Percentiles rank a stretch among this genome's conserved stretches.
Evolutionary conservation across 2,888 invertebrate species (phyloP).

Genomic region (Noctua pronuba): DNA sequence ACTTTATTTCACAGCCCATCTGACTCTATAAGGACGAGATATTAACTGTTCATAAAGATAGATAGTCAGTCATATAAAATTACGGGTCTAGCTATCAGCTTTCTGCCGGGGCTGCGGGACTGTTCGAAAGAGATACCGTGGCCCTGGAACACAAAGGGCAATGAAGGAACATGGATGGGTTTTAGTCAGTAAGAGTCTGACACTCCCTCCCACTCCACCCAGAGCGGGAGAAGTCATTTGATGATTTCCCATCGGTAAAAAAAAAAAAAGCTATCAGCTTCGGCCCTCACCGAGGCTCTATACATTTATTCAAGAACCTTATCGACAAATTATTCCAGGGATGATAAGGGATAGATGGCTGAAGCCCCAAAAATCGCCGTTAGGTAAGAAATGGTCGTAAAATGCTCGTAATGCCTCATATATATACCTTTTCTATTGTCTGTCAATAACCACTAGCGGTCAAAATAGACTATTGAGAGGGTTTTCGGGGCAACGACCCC

Average conservation of each 20-base stretch:
- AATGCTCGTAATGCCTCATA: constrained; percentile 44
- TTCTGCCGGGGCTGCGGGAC: no score
- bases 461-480: constrained; percentile 6
- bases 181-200: no score
- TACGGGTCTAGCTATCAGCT: constrained; percentile 31
- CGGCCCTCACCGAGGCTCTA: constrained; percentile 18
- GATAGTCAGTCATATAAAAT: constrained; percentile 23
- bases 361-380: constrained; percentile 25
- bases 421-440: constrained; percentile 45
- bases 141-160: no score
- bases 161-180: no score
- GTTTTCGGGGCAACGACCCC: not conserved
- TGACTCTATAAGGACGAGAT: not conserved
- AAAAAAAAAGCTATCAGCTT: constrained; percentile 36
- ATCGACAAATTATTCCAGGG: constrained; percentile 63
- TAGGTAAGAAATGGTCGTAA: constrained; percentile 39
- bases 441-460: constrained; percentile 32
- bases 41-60: constrained; percentile 23
- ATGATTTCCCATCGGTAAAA: no score
- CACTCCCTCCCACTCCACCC: no score
- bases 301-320: constrained; percentile 58
- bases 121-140: no score
- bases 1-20: not conserved
- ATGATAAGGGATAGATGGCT: constrained; percentile 46
- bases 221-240: no score